Evolutionary conservation across 1,140 invertebrate species (phyloP).

Genomic region (Fragariocoptes setiger): DNA sequence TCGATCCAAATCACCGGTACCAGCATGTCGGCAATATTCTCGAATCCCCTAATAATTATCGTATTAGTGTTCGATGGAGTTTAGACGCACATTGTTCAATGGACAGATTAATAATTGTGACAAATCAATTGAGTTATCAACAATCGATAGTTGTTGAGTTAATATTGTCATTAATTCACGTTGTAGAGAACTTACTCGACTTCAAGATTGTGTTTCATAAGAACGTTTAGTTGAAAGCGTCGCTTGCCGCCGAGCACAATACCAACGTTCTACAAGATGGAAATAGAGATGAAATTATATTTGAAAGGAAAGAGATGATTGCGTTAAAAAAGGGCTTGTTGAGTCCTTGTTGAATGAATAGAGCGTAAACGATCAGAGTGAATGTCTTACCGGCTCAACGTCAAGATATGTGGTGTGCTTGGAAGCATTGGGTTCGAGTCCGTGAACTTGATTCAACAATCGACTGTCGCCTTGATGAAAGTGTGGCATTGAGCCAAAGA

Average conservation of each 20-base stretch:
- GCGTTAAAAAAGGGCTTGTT: no score
- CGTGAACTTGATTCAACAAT: conserved; percentile 22
- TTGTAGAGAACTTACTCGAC: not conserved
- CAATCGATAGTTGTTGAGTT: no score
- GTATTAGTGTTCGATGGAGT: no score
- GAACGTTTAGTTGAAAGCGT: not conserved
- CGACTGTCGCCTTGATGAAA: conserved; percentile 49
- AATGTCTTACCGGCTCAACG: conserved; percentile 25
- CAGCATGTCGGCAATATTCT: not conserved
- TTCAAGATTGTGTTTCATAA: not conserved
- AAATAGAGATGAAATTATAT: no score
- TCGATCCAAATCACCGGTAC: not conserved
- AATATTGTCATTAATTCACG: no score
- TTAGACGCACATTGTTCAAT: no score
- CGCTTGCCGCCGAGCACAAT: not conserved
- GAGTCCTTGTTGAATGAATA: no score
- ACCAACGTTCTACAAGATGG: not conserved
- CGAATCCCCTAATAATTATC: not conserved
- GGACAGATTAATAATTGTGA: no score
- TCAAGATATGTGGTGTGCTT: conserved; percentile 16
- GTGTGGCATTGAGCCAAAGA: conserved; percentile 26
- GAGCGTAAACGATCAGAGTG: no score
- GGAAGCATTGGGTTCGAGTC: conserved; percentile 11
- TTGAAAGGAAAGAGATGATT: no score
- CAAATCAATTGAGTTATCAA: no score